Conservation (phyloP, 92 coral and sea anemone genomes). For the Heteractis magnifica region DNA sequence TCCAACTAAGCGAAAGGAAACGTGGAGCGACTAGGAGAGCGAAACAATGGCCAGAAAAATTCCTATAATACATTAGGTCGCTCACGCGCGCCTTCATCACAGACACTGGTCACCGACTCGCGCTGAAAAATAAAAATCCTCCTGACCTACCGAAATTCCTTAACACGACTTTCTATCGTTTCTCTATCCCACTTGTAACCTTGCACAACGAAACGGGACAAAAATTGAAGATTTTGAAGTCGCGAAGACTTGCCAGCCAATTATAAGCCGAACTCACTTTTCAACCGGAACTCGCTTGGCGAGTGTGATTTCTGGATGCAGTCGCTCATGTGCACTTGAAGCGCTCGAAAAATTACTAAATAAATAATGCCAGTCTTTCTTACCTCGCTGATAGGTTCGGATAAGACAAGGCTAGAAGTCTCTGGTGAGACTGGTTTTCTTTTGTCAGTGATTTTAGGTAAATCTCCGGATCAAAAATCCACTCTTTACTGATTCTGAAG, state of each 20-base stretch:
- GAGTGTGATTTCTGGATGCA: slow-evolving; percentile 35
- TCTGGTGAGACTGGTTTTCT: slow-evolving; percentile 12
- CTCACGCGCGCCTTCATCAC: slow-evolving; percentile 42
- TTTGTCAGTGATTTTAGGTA: not conserved
- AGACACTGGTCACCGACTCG: slow-evolving; percentile 28
- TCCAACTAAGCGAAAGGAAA: slow-evolving; percentile 23
- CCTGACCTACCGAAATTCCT: slow-evolving; percentile 17
- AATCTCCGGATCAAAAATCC: slow-evolving; percentile 16
- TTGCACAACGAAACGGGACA: slow-evolving; percentile 26
- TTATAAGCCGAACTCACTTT: slow-evolving; percentile 33
- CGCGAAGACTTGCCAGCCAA: slow-evolving; percentile 41
- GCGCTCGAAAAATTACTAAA: slow-evolving; percentile 12
- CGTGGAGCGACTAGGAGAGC: slow-evolving; percentile 33
- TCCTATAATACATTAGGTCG: slow-evolving; percentile 18
- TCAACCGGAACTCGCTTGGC: slow-evolving; percentile 67
- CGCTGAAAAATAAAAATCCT: slow-evolving; percentile 13
- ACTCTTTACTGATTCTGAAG: slow-evolving; percentile 36
- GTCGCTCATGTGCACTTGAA: slow-evolving; percentile 27
- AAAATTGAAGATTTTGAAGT: slow-evolving; percentile 13
- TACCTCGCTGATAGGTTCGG: slow-evolving; percentile 22
- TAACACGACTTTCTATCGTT: slow-evolving; percentile 8
- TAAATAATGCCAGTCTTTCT: not conserved
- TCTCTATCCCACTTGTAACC: slow-evolving; percentile 8
- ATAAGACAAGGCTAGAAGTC: slow-evolving; percentile 1
- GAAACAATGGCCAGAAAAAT: slow-evolving; percentile 37